Conservation (phyloP, 2,888 invertebrate species). For the Platynereis dumerilii region DNA sequence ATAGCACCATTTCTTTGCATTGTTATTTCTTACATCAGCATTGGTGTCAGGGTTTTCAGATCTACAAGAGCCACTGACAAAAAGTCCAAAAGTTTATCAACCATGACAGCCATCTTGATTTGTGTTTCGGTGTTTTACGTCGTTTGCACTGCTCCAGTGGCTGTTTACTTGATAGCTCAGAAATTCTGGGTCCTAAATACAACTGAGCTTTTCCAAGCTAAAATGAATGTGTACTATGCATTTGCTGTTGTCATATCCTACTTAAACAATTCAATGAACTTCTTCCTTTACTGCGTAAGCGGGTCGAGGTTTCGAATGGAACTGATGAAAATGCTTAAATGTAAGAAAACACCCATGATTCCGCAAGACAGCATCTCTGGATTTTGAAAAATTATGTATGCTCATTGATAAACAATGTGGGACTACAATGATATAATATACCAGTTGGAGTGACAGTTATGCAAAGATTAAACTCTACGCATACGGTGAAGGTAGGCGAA, state of each 20-base stretch:
- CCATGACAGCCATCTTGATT: slow-evolving; percentile 1
- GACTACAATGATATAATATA: no score
- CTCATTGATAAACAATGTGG: no score
- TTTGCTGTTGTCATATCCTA: neutral
- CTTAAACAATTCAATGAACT: slow-evolving; percentile 4
- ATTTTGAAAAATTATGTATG: no score
- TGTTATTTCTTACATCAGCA: neutral
- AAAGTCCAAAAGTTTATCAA: neutral
- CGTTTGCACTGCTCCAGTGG: neutral
- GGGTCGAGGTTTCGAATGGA: neutral
- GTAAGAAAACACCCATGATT: no score
- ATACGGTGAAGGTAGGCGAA: no score
- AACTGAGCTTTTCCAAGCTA: neutral
- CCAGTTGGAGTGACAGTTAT: no score
- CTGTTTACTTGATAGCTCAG: neutral
- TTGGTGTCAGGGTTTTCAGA: neutral
- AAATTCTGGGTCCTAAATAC: neutral
- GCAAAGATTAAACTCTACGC: no score
- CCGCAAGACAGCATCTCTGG: no score
- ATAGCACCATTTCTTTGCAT: neutral
- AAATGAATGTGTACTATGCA: neutral
- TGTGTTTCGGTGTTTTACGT: neutral
- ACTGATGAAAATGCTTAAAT: neutral
- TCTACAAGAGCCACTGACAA: neutral
- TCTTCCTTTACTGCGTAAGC: slow-evolving; percentile 3